A percentile compares a stretch with the other conserved stretches of the same genome.
phyloP scores from a whole-genome alignment of 2,113 vertebrate genomes.

The Ondatra zibethicus region DNA sequence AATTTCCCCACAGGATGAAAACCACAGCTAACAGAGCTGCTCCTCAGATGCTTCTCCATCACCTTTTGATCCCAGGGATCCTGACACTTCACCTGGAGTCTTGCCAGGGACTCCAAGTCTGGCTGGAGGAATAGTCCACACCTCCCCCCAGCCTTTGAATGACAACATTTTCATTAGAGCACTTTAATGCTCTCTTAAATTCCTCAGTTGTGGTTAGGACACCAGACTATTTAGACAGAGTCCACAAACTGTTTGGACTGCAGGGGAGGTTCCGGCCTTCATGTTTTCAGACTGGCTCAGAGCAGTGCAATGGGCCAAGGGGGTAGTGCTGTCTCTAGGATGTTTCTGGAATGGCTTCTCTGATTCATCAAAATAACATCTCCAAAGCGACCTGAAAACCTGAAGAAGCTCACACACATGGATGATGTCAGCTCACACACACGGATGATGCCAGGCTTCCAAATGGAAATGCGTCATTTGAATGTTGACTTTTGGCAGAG shows the following conservation, averaged over 20 bases:
- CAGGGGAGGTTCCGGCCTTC: background rate
- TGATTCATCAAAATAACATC: background rate
- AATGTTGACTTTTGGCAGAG: background rate
- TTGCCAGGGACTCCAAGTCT: conserved; percentile 58
- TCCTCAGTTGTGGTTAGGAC: conserved; percentile 39
- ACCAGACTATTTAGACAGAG: conserved; percentile 68
- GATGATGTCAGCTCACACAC: background rate
- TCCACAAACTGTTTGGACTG: conserved; percentile 71
- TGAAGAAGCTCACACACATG: background rate
- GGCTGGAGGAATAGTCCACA: background rate
- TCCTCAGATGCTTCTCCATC: conserved; percentile 52
- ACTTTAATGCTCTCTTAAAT: conserved; percentile 68
- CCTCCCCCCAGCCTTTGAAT: conserved; percentile 63
- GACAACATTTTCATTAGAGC: conserved; percentile 64
- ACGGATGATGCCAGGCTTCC: background rate
- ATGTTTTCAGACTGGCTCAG: conserved; percentile 47
- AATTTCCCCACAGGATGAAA: conserved; percentile 61
- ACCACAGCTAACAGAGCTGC: conserved; percentile 33
- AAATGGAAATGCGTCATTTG: background rate
- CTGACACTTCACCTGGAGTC: conserved; percentile 45
- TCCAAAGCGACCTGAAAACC: background rate
- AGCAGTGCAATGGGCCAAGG: background rate
- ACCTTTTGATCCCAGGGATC: conserved; percentile 71
- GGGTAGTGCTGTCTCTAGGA: background rate
- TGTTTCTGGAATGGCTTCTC: background rate